Base-by-base conservation (phyloP, 30 jellyfish, hydroid and myxozoan species). In the Catostylus mosaicus region DNA sequence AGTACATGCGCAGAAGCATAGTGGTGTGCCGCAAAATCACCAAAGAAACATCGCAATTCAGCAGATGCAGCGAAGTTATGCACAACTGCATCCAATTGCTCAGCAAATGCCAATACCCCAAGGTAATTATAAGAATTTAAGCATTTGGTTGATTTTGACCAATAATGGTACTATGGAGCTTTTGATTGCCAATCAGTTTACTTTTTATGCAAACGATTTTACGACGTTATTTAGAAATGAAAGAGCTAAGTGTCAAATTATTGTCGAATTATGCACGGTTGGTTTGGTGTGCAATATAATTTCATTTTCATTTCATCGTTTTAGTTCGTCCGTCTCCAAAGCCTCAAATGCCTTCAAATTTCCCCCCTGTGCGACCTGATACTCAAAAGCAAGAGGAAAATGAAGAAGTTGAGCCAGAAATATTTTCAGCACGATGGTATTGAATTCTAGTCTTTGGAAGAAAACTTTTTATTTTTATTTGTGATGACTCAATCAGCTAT, bases 331-430 rank as follows among this genome's bases (percentile, higher is more conserved):
- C 52, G 11, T 22, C 91, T 0, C 84, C 84, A 57, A 80, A 80
- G 68, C 30, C 37, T 52, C 88, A 34, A 1, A 31, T 47, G 19
- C 65, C 62, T 32, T 38, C 48, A 27, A 23, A 37, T 32, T 77
- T 36, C 29, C 47, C 65, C 5, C 74, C 65, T 32, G 82, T 56
- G 48, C 65, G 93, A 29, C 81, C 66, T 38, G 93, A 83, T 12
- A 77, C 34, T 7, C 65, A 32, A 3, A 65, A 70, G 27, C 69
- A 74, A 31, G 95, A 90, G 20, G 94, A 81, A 68, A 65, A 70
- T 16, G 97, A 84, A 37, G 97, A 90, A 67, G 66, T 90, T 12
- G 97, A 90, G 57, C 85, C 95, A 29, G 97, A 84, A 64, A 84
- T 84, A 29, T 90, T 82, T 84, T 86, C 97, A 9, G 96, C 90